Conservation (phyloP, 2,888 invertebrate species). For the Gerris lacustris region DNA sequence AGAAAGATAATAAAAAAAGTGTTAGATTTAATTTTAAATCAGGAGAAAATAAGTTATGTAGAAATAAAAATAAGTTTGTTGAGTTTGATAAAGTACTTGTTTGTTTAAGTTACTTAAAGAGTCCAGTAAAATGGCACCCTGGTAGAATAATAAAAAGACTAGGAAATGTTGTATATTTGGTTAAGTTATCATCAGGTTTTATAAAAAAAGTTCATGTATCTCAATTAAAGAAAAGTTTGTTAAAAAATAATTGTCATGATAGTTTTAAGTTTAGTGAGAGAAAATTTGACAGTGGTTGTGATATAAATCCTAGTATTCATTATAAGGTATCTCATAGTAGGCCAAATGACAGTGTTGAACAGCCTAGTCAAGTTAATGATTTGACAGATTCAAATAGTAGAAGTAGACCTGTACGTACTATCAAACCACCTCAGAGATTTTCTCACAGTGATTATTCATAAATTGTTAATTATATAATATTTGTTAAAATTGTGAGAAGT, state of each 20-base stretch:
- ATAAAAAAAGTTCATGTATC: neutral
- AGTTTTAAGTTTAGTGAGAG: neutral
- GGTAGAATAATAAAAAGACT: neutral
- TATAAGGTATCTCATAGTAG: neutral
- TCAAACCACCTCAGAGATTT: neutral
- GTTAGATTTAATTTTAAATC: neutral
- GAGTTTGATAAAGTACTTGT: neutral
- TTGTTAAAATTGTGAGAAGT: neutral
- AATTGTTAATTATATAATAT: neutral
- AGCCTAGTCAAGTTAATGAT: neutral
- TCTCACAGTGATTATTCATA: neutral
- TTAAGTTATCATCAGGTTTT: neutral
- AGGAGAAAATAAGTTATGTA: neutral
- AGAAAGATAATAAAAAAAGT: no score
- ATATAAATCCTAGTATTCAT: neutral
- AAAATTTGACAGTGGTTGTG: neutral
- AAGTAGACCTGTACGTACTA: neutral
- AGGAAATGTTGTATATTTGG: neutral
- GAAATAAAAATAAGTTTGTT: neutral
- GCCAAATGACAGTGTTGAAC: neutral
- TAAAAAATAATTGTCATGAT: neutral
- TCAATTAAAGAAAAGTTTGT: neutral
- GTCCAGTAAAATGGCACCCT: slow-evolving; percentile 1
- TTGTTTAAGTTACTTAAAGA: neutral
- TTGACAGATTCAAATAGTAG: neutral